A percentile compares a stretch with the other conserved stretches of the same genome.
These are phyloP conservation scores for Pocillopora verrucosa DNA, from an alignment of 64 coral and sea anemone genomes.

Conservation along the genomic window DNA sequence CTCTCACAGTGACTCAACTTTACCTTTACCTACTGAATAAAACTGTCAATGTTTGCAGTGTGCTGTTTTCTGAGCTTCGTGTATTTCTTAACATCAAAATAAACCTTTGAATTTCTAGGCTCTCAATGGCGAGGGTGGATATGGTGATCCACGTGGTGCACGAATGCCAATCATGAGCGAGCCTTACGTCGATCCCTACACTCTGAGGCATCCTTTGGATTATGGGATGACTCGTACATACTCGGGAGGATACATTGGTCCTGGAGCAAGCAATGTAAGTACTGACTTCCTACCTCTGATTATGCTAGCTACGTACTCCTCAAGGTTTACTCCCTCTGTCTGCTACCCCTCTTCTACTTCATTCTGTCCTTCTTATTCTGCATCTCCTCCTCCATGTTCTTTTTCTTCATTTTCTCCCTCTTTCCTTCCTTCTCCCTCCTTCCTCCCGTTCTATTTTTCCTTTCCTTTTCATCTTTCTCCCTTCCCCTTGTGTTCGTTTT, in stretches of 20 bases:
- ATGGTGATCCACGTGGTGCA: background rate
- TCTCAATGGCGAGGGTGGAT: constrained; percentile 30
- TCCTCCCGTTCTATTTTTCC: too few species aligned
- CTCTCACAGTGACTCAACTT: too few species aligned
- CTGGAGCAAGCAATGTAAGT: constrained; percentile 28
- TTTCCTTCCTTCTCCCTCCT: background rate
- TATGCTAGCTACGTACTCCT: too few species aligned
- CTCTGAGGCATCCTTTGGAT: constrained; percentile 5
- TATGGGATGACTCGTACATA: constrained; percentile 35
- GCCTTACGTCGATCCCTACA: background rate
- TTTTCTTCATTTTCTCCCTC: background rate
- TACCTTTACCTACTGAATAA: too few species aligned
- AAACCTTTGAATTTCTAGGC: constrained; percentile 14
- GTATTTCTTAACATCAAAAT: background rate
- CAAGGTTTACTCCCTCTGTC: too few species aligned
- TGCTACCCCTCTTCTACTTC: too few species aligned
- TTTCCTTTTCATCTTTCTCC: too few species aligned
- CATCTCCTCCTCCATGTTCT: background rate
- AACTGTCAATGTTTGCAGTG: background rate
- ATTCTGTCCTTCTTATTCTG: too few species aligned
- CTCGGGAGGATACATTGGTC: constrained; percentile 33
- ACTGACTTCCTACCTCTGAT: background rate
- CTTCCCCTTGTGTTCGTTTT: background rate
- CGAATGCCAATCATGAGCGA: background rate
- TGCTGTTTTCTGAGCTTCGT: background rate